phyloP scores from a whole-genome alignment of 2,113 vertebrate species.

The Sturnus vulgaris region DNA sequence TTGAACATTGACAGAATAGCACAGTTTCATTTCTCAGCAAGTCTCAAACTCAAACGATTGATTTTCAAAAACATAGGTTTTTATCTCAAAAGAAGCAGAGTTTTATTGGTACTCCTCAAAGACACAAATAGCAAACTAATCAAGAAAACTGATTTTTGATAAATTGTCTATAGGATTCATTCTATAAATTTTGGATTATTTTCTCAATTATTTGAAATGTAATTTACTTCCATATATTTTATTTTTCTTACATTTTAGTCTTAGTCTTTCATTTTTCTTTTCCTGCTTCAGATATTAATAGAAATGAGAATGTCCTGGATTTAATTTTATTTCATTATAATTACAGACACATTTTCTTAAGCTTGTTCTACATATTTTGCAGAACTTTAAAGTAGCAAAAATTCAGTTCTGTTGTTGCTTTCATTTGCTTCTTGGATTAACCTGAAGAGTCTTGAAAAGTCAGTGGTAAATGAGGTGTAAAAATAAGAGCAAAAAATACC shows the following conservation, averaged over 20 bases:
- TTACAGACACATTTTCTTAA: background rate
- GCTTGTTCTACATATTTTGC: background rate
- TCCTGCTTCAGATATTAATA: background rate
- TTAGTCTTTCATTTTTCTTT: background rate
- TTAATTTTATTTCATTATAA: background rate
- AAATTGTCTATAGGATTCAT: background rate
- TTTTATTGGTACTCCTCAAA: background rate
- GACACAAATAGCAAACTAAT: background rate
- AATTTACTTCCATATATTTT: background rate
- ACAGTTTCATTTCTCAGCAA: background rate
- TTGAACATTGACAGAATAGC: background rate
- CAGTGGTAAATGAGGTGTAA: fast-evolving
- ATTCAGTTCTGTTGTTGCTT: background rate
- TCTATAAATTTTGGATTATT: background rate
- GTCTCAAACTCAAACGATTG: background rate
- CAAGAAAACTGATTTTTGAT: background rate
- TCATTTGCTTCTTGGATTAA: background rate
- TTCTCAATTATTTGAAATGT: background rate
- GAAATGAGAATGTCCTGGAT: background rate
- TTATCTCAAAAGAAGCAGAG: background rate
- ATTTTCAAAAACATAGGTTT: background rate
- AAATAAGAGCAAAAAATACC: background rate
- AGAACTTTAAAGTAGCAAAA: background rate
- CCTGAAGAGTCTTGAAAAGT: background rate
- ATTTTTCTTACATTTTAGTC: background rate